phyloP scores from a whole-genome alignment of 35 echinoderm and acorn worm genomes.

The Holothuria glaberrima region DNA sequence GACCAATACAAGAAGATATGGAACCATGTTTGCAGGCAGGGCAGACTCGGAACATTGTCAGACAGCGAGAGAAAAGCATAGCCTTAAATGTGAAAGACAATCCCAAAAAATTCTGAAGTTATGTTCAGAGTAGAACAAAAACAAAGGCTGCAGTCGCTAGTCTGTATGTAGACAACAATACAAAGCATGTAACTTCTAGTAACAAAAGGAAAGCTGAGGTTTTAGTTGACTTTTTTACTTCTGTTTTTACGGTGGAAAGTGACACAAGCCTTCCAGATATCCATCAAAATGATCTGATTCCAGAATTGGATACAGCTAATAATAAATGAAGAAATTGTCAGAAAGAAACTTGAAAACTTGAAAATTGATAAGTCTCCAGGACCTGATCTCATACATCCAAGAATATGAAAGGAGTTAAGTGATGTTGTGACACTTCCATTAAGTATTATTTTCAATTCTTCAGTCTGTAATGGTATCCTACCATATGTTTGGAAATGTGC shows the following conservation, averaged over 20 bases:
- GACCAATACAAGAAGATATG: conserved; percentile 18
- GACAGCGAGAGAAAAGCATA: not conserved
- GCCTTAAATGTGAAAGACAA: conserved; percentile 7
- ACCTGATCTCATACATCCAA: conserved; percentile 5
- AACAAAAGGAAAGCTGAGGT: not conserved
- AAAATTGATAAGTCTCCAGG: no score
- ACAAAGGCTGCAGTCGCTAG: not conserved
- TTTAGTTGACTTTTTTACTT: conserved; percentile 20
- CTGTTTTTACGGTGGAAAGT: not conserved
- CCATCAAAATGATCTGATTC: not conserved
- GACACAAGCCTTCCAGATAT: not conserved
- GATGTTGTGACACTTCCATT: not conserved
- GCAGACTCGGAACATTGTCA: conserved; percentile 3
- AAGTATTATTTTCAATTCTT: not conserved
- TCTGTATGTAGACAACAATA: not conserved
- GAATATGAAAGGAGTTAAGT: not conserved
- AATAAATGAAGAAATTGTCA: conserved; percentile 17
- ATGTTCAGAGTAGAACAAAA: not conserved
- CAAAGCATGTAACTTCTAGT: not conserved
- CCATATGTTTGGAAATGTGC: conserved; percentile 15
- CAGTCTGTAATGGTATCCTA: not conserved
- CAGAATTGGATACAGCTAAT: not conserved
- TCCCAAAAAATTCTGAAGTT: not conserved
- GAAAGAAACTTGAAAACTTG: no score
- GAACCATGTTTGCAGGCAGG: conserved; percentile 18